Evolutionary conservation across 1,140 invertebrate species (phyloP), one percentile per base, ranked within the genome.

Genomic region (Megalopta genalis): DNA sequence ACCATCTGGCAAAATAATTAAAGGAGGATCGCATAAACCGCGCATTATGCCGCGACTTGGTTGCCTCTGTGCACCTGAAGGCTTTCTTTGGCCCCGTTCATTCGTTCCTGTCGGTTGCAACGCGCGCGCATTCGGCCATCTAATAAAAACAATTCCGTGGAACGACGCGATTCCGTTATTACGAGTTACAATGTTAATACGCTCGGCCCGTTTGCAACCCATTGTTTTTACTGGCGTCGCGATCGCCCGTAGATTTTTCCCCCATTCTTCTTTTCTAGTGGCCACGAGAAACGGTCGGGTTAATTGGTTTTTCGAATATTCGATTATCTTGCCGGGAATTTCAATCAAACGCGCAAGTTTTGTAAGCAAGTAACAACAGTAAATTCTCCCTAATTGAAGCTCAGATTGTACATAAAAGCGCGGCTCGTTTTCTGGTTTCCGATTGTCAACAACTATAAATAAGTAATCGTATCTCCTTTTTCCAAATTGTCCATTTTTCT

Each of bases 1-100:
- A 52, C 76, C 76, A 78, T 78, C 76, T 78, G 76, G 68, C 32
- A 68, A 72, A 78, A 78, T 78, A 78, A 78, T 78, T 78, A 78
- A 78, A 78, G 76, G 69, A 78, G 76, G 69, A 78, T 78, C 76
- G 76, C 76, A 65, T 78, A 78, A 64, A 78, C 76, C 76, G 46
- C 68, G 76, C 76, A 78, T 78, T 78, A 78, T 78, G 69, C 76
- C 23, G 49, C 68, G 76, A 72, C 76, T 72, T 32, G 27, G 76
- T 70, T 78, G 14, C 49, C 37, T n/a, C 23, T 7, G 64, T 3
- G 12, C 64, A 54, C 25, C 14, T 18, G 16, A 8, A 27, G 42
- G 49, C 12, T 57, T 65, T 57, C 76, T 65, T n/a, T n/a, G 21
- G 21, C 54, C 76, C 42, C 69, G 46, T 78, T 72, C 69, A 78